Percentiles rank a stretch among this genome's conserved stretches.
Evolutionary conservation across 2,113 vertebrate species (phyloP).

Genomic region (Semnornis frantzii): DNA sequence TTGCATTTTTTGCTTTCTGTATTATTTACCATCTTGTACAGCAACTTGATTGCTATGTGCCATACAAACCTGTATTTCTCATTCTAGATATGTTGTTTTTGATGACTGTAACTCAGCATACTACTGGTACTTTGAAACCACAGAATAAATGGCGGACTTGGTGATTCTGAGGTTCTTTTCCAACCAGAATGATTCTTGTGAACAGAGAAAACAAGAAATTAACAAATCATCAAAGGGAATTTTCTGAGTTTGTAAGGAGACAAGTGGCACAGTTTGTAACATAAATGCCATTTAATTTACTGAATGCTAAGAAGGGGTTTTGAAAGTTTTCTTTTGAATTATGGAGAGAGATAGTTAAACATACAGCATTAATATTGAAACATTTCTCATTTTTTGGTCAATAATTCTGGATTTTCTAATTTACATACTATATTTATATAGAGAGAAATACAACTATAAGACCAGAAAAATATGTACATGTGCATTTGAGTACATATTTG

Average conservation of each 20-base stretch:
- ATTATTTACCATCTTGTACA: neutral
- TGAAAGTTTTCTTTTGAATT: neutral
- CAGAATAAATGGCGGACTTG: neutral
- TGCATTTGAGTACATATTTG: neutral
- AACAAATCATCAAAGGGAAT: neutral
- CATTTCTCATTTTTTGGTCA: neutral
- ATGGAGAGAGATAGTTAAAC: neutral
- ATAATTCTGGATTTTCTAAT: neutral
- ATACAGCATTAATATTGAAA: neutral
- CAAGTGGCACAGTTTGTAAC: neutral
- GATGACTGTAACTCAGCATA: neutral
- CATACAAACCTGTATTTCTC: neutral
- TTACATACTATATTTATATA: neutral
- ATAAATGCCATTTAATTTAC: neutral
- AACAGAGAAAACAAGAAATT: neutral
- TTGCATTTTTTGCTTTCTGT: neutral
- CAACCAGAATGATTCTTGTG: too few species aligned
- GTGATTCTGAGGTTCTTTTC: too few species aligned
- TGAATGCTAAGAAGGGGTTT: neutral
- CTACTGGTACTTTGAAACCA: neutral
- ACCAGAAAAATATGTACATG: neutral
- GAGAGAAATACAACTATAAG: neutral
- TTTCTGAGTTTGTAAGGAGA: neutral
- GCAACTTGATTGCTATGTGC: neutral
- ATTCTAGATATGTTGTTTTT: neutral